phyloP scores from a whole-genome alignment of 1,140 invertebrate genomes.

The Danaus melanippus region DNA sequence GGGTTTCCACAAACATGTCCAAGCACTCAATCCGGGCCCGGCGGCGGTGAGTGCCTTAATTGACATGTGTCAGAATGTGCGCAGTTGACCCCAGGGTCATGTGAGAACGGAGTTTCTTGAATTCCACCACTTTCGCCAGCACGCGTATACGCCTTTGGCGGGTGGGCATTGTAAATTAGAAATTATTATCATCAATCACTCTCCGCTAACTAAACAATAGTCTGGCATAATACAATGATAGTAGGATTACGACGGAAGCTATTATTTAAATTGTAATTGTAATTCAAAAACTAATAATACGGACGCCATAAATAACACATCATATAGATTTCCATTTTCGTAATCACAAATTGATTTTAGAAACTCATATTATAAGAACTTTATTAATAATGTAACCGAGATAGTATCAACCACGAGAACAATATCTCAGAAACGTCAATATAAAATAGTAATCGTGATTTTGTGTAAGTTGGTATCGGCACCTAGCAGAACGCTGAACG shows the following conservation, averaged over 20 bases:
- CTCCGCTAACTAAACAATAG: slow-evolving; percentile 16
- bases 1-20: slow-evolving; percentile 65
- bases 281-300: too few species aligned
- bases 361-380: too few species aligned
- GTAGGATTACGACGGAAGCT: too few species aligned
- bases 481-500: slow-evolving; percentile 31
- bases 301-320: too few species aligned
- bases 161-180: slow-evolving; percentile 19
- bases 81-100: slow-evolving; percentile 60
- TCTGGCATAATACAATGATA: neutral
- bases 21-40: slow-evolving; percentile 59
- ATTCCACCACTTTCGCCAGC: slow-evolving; percentile 59
- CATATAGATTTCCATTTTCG: too few species aligned
- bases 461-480: slow-evolving; percentile 42
- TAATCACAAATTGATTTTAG: too few species aligned
- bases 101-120: slow-evolving; percentile 59
- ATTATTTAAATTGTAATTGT: too few species aligned
- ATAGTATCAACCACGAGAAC: neutral
- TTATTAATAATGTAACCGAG: too few species aligned
- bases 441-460: slow-evolving; percentile 63
- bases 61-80: slow-evolving; percentile 69
- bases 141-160: slow-evolving; percentile 26
- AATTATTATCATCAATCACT: slow-evolving; percentile 19
- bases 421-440: slow-evolving; percentile 34
- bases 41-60: slow-evolving; percentile 59